phyloP scores from a whole-genome alignment of 2,113 vertebrate species.

The Mobula hypostoma region DNA sequence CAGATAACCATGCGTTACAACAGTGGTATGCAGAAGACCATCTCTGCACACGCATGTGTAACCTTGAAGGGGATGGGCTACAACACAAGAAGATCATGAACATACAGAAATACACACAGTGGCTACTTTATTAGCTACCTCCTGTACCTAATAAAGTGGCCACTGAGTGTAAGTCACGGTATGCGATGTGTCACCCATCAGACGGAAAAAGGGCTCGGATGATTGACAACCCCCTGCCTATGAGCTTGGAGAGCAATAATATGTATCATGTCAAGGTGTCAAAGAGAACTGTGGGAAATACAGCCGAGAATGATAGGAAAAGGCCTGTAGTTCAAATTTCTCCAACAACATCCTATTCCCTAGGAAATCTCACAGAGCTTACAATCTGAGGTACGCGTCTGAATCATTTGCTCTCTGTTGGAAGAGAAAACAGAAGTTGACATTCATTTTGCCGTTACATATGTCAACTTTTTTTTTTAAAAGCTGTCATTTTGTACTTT shows the following conservation, averaged over 20 bases:
- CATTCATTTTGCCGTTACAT: constrained; percentile 48
- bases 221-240: constrained; percentile 47
- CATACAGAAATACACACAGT: no score
- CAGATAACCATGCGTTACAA: no score
- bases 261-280: constrained; percentile 53
- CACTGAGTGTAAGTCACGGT: background rate
- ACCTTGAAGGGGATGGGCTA: no score
- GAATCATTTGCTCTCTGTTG: constrained; percentile 43
- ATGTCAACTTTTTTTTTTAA: constrained; percentile 48
- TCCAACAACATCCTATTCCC: constrained; percentile 48
- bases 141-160: no score
- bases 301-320: constrained; percentile 46
- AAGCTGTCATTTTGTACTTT: constrained; percentile 44
- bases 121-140: no score
- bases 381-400: constrained; percentile 44
- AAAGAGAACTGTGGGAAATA: constrained; percentile 47
- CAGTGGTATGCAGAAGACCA: no score
- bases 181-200: background rate
- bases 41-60: no score
- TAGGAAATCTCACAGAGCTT: constrained; percentile 45
- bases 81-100: no score
- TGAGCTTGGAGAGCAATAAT: constrained; percentile 46
- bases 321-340: constrained; percentile 50
- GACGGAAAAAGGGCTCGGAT: background rate
- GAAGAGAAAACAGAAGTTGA: constrained; percentile 47